Percentiles rank a stretch among this genome's conserved stretches.
Evolutionary conservation across 2,797 vertebrate genomes (phyloP).

Genomic region (Lepus oiostolus): DNA sequence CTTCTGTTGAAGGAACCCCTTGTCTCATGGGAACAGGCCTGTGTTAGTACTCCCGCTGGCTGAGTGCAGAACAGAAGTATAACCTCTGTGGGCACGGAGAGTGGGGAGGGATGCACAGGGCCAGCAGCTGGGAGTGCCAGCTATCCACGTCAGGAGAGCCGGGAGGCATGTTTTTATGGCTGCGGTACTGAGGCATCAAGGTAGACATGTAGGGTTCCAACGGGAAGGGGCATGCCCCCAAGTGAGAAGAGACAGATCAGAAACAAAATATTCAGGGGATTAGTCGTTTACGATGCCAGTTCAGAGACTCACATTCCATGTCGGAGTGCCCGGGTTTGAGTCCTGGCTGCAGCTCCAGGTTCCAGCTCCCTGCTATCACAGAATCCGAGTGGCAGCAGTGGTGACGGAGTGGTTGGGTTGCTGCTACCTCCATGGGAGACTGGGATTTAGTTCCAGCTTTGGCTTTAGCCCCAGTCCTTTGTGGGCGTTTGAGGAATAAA

Average conservation of each 20-base stretch:
- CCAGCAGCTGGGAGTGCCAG: neutral
- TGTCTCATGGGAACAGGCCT: neutral
- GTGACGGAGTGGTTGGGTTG: no score
- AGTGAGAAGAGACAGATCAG: conserved; percentile 7
- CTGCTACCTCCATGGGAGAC: no score
- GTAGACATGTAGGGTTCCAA: neutral
- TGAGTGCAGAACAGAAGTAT: neutral
- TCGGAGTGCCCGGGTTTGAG: no score
- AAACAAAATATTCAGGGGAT: neutral
- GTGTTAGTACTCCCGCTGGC: neutral
- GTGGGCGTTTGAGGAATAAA: no score
- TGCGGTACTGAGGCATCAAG: neutral
- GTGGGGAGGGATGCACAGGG: neutral
- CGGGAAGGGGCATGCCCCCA: neutral
- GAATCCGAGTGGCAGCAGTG: no score
- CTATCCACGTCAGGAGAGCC: neutral
- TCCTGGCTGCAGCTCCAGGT: no score
- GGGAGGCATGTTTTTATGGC: neutral
- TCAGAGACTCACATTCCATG: no score
- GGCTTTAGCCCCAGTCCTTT: no score
- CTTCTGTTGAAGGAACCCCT: neutral
- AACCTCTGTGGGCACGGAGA: neutral
- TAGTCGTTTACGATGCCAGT: no score
- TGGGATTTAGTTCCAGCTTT: no score
- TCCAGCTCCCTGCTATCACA: no score